phyloP scores from a whole-genome alignment of 2,888 invertebrate species.

The Drosophila recens region DNA sequence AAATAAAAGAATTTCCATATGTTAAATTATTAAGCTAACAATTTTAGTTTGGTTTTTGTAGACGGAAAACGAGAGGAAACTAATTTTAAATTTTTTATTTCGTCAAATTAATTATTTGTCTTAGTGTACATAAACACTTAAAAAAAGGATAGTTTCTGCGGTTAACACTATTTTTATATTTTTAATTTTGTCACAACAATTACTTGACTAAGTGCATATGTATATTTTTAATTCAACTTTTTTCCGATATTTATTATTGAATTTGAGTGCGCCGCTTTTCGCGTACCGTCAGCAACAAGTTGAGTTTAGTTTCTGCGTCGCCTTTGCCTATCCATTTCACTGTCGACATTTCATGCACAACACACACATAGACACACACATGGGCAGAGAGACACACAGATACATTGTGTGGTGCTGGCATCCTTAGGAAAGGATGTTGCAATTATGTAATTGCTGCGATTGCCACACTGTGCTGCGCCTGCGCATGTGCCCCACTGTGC shows the following conservation, averaged over 20 bases:
- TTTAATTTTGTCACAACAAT: no score
- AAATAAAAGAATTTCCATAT: no score
- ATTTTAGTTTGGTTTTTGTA: no score
- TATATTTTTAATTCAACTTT: neutral
- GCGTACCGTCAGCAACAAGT: conserved; percentile 82
- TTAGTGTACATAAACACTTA: no score
- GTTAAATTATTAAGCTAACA: no score
- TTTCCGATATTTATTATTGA: neutral
- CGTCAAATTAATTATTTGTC: no score
- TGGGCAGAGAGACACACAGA: conserved; percentile 2
- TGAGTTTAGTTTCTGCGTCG: conserved; percentile 72
- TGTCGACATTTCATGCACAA: conserved; percentile 16
- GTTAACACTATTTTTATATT: no score
- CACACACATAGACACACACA: conserved; percentile 5
- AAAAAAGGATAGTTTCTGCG: no score
- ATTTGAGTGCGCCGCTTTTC: conserved; percentile 18
- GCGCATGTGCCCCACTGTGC: conserved; percentile 52
- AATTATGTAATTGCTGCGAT: conserved; percentile 56
- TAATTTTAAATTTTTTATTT: no score
- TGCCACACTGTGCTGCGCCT: conserved; percentile 65
- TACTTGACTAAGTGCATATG: no score
- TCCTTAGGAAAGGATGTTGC: conserved; percentile 36
- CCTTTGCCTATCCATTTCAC: conserved; percentile 24
- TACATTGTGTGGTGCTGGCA: conserved; percentile 33
- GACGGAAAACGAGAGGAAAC: no score